These are phyloP conservation scores for Meloidogyne floridensis DNA, from an alignment of 1,140 invertebrate genomes.

Conservation along the genomic window DNA sequence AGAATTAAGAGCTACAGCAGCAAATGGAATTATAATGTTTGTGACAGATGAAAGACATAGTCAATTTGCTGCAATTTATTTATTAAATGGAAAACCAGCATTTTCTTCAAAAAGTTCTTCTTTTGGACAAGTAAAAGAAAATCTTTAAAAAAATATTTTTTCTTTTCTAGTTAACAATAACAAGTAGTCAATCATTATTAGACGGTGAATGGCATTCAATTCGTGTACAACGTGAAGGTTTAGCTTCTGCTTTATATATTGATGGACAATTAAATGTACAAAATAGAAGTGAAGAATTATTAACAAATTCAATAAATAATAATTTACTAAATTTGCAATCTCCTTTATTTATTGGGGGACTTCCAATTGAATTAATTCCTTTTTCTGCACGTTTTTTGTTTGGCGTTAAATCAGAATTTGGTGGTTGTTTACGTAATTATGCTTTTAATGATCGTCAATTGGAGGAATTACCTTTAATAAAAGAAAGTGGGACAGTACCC, in stretches of 20 bases:
- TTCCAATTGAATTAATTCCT: conserved; percentile 43
- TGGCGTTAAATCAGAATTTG: conserved; percentile 74
- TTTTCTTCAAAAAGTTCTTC: conserved; percentile 77
- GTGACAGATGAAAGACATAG: conserved; percentile 73
- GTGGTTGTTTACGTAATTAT: conserved; percentile 83
- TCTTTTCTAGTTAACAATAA: conserved; percentile 50
- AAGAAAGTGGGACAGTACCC: conserved; percentile 72
- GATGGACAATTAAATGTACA: conserved; percentile 71
- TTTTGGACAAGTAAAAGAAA: conserved; percentile 68
- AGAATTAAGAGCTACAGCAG: conserved; percentile 78
- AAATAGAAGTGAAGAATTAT: conserved; percentile 32
- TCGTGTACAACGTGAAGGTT: conserved; percentile 61
- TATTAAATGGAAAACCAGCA: conserved; percentile 77
- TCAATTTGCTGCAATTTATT: conserved; percentile 80
- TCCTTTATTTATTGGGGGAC: conserved; percentile 51
- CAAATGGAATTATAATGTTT: conserved; percentile 84
- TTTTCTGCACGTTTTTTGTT: conserved; percentile 36
- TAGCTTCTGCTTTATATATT: conserved; percentile 65
- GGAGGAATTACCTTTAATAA: conserved; percentile 68
- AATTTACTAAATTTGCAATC: conserved; percentile 26
- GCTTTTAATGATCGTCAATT: conserved; percentile 74
- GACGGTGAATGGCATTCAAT: conserved; percentile 85
- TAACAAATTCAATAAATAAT: conserved; percentile 39
- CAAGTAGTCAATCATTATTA: conserved; percentile 70
- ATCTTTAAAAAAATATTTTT: not conserved